These are phyloP conservation scores for Holcopasites calliopsidis DNA, from an alignment of 1,140 invertebrate species.

Conservation along the genomic window DNA sequence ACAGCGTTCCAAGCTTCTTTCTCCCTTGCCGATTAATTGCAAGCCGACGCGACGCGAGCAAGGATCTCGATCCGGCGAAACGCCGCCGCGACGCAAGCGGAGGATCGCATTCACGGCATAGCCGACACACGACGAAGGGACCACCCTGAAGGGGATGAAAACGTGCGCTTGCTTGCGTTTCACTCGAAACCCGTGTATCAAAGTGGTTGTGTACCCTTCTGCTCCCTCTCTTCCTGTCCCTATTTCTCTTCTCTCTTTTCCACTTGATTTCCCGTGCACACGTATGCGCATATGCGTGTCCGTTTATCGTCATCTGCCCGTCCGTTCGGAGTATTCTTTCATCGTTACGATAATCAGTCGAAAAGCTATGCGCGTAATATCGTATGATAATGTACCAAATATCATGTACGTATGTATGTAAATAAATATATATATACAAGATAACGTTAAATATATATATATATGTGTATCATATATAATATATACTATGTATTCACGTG, in stretches of 20 bases:
- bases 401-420: slow-evolving; percentile 62
- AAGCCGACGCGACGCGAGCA: too few relatives aligned
- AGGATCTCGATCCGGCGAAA: slow-evolving; percentile 22
- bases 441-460: slow-evolving; percentile 65
- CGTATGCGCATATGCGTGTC: slow-evolving; percentile 22
- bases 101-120: not conserved
- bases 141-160: slow-evolving; percentile 16
- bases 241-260: slow-evolving; percentile 12
- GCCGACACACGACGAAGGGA: slow-evolving; percentile 10
- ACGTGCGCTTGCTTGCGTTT: slow-evolving; percentile 37
- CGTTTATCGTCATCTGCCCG: too few relatives aligned
- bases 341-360: slow-evolving; percentile 78
- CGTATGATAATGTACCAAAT: slow-evolving; percentile 68
- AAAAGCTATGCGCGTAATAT: slow-evolving; percentile 74
- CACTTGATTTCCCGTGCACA: slow-evolving; percentile 4
- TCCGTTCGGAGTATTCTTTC: slow-evolving; percentile 37
- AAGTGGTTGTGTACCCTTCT: not conserved
- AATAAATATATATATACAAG: slow-evolving; percentile 61
- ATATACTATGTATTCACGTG: slow-evolving; percentile 49
- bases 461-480: slow-evolving; percentile 58
- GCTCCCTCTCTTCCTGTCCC: not conserved
- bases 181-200: slow-evolving; percentile 20
- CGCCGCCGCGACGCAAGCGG: not conserved
- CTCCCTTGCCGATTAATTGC: not conserved
- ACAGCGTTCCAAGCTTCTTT: not conserved